Evolutionary conservation across 2,113 vertebrate genomes (phyloP).

Genomic region (Tiliqua scincoides): DNA sequence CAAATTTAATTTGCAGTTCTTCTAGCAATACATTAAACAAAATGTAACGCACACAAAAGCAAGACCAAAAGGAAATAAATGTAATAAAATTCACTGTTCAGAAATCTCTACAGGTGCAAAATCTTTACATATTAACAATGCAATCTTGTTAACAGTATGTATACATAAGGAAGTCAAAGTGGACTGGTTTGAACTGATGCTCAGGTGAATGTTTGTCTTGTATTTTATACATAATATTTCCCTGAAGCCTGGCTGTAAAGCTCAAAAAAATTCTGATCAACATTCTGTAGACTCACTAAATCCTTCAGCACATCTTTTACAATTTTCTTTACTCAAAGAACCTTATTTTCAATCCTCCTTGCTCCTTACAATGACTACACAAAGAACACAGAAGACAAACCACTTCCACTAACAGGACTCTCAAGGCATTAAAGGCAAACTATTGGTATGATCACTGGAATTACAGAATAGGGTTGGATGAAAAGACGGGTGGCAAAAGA

Average conservation of each 20-base stretch:
- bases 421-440: constrained; percentile 8
- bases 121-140: not conserved
- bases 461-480: not conserved
- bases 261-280: not conserved
- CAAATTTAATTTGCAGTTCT: not conserved
- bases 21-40: not conserved
- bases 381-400: constrained; percentile 9
- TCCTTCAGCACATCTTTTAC: not conserved
- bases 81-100: not conserved
- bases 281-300: not conserved
- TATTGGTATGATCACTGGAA: not conserved
- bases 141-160: not conserved
- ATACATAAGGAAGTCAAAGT: not conserved
- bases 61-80: not conserved
- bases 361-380: constrained; percentile 1
- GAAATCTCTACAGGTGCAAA: not conserved
- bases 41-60: not conserved
- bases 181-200: fast-evolving
- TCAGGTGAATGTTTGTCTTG: not conserved
- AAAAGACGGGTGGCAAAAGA: not conserved
- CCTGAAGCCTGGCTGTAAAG: not conserved
- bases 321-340: not conserved
- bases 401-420: not conserved
- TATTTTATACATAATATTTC: not conserved
- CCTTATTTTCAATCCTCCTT: not conserved